Conservation (phyloP, 2,797 vertebrate genomes). For the Odontamblyopus lacepedii region DNA sequence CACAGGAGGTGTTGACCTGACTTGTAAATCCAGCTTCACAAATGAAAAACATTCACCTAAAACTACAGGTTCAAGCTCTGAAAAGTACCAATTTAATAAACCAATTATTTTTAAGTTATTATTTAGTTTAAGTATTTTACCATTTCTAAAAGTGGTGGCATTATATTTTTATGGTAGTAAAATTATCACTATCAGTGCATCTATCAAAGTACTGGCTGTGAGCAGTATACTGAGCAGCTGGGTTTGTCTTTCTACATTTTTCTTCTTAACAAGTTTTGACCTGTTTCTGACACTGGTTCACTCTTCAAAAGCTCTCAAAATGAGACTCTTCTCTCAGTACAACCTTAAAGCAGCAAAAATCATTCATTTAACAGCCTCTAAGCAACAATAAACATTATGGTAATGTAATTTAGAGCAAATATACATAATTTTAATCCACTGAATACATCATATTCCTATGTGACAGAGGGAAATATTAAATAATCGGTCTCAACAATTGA, state of each 20-base stretch:
- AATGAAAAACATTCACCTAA: not conserved
- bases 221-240: not conserved
- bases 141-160: too few relatives aligned
- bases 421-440: too few relatives aligned
- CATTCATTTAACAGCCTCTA: not conserved
- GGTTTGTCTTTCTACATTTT: slow-evolving; percentile 48
- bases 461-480: too few relatives aligned
- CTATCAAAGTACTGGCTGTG: not conserved
- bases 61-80: not conserved
- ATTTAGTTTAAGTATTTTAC: not conserved
- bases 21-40: slow-evolving; percentile 5
- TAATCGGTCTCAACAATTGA: too few relatives aligned
- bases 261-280: slow-evolving; percentile 57
- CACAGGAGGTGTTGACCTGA: not conserved
- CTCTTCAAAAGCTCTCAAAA: not conserved
- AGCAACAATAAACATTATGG: not conserved
- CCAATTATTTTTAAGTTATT: not conserved
- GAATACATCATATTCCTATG: too few relatives aligned
- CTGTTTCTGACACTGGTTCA: slow-evolving; percentile 39
- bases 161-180: not conserved
- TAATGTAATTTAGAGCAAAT: not conserved
- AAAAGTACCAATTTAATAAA: not conserved
- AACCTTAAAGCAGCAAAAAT: not conserved
- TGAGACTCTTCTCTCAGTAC: not conserved
- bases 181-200: not conserved